phyloP scores from a whole-genome alignment of 2,797 vertebrate genomes.

The Mareca strepera region DNA sequence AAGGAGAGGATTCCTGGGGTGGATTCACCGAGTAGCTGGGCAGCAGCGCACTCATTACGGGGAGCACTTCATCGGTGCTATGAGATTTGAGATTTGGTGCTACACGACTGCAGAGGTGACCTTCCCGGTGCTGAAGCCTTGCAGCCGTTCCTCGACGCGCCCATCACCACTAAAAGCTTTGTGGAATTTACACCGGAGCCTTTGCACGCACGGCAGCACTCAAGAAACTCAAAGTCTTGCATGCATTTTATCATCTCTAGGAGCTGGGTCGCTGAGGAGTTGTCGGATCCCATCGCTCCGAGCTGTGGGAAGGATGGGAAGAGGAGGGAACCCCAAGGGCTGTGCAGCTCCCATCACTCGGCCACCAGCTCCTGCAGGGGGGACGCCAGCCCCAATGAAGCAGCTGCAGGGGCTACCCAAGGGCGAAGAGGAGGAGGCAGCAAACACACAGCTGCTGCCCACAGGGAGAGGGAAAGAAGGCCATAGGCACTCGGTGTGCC shows the following conservation, averaged over 20 bases:
- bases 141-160: rapidly evolving
- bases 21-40: not conserved
- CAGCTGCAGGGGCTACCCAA: not conserved
- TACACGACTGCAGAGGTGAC: not conserved
- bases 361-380: rapidly evolving
- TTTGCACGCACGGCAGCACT: rapidly evolving
- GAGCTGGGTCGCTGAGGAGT: not conserved
- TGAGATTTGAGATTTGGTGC: not conserved
- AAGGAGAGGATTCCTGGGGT: not conserved
- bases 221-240: not conserved
- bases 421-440: rapidly evolving
- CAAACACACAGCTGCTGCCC: not conserved
- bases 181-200: not conserved
- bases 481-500: rapidly evolving
- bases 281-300: not conserved
- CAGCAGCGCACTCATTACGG: not conserved
- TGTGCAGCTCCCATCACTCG: not conserved
- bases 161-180: not conserved
- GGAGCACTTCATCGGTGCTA: not conserved
- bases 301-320: not conserved
- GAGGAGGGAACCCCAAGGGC: not conserved
- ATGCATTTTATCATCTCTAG: not conserved
- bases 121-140: rapidly evolving
- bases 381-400: not conserved
- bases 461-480: not conserved